Percentiles rank a stretch among this genome's conserved stretches.
Conservation (phyloP, 1,140 invertebrate genomes). For the Zaprionus tsacasi region DNA sequence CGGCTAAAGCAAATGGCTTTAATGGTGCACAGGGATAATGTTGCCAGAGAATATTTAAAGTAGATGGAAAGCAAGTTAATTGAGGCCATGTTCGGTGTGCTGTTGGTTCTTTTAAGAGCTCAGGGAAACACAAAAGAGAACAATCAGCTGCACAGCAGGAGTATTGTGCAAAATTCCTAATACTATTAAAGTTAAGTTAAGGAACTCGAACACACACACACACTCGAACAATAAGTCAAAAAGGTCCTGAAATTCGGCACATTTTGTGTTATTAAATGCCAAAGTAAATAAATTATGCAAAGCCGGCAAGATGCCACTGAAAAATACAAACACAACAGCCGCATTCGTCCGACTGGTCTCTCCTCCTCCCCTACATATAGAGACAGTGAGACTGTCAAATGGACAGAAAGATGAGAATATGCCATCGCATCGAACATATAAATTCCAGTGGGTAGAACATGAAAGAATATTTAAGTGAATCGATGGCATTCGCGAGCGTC, state of each 20-base stretch:
- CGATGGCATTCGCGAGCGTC: not conserved
- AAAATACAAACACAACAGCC: slow-evolving; percentile 14
- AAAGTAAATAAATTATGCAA: slow-evolving; percentile 29
- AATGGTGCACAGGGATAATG: not conserved
- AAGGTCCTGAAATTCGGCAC: slow-evolving; percentile 1
- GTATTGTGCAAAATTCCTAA: not conserved
- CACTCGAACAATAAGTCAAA: not conserved
- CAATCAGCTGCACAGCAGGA: not conserved
- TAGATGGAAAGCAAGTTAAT: not conserved
- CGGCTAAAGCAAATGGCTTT: not conserved
- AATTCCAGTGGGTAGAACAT: slow-evolving; percentile 7
- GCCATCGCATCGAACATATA: not conserved
- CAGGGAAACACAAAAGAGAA: not conserved
- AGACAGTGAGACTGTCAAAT: not conserved
- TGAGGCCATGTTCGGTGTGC: not conserved
- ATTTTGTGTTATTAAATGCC: slow-evolving; percentile 13
- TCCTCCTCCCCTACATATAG: not conserved
- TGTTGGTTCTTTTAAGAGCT: not conserved
- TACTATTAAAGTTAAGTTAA: not conserved
- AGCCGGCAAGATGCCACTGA: slow-evolving; percentile 7
- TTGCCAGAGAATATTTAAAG: not conserved
- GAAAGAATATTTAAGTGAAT: not conserved
- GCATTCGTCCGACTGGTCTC: not conserved
- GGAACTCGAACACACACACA: not conserved
- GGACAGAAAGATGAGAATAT: not conserved